Evolutionary conservation across 1,140 invertebrate species (phyloP).

Genomic region (Heliconius eleuchia): DNA sequence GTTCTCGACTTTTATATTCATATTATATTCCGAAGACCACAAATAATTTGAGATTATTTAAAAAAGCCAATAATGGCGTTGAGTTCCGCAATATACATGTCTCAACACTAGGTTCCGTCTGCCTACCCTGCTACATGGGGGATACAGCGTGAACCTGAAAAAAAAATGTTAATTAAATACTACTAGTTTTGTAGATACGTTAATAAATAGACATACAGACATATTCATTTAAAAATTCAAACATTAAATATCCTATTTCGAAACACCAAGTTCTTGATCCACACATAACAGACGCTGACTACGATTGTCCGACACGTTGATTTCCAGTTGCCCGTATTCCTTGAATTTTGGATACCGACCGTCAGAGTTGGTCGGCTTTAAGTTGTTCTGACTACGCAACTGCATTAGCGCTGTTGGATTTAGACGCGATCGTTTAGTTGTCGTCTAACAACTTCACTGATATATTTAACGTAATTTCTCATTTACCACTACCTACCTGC

Average conservation of each 20-base stretch:
- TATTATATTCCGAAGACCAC: too few species aligned
- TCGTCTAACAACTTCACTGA: slow-evolving; percentile 20
- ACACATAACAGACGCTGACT: slow-evolving; percentile 34
- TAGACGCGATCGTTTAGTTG: slow-evolving; percentile 31
- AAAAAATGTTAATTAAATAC: too few species aligned
- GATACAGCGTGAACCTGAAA: too few species aligned
- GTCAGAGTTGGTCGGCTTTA: slow-evolving; percentile 59
- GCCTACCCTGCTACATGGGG: too few species aligned
- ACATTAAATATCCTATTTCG: slow-evolving; percentile 44
- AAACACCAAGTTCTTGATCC: slow-evolving; percentile 40
- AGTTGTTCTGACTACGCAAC: slow-evolving; percentile 56
- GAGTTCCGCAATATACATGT: too few species aligned
- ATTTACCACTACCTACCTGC: too few species aligned
- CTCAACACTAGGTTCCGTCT: too few species aligned
- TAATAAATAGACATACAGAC: too few species aligned
- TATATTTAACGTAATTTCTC: neutral
- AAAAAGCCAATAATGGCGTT: too few species aligned
- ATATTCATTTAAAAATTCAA: neutral
- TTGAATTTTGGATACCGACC: slow-evolving; percentile 65
- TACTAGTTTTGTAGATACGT: too few species aligned
- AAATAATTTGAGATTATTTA: too few species aligned
- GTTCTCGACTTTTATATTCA: too few species aligned
- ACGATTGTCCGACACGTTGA: slow-evolving; percentile 51
- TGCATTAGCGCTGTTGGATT: slow-evolving; percentile 46
- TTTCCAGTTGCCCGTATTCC: slow-evolving; percentile 60